A percentile compares a stretch with the other conserved stretches of the same genome.
These are phyloP conservation scores for Saturnia pavonia DNA, from an alignment of 2,888 invertebrate genomes.

Conservation along the genomic window DNA sequence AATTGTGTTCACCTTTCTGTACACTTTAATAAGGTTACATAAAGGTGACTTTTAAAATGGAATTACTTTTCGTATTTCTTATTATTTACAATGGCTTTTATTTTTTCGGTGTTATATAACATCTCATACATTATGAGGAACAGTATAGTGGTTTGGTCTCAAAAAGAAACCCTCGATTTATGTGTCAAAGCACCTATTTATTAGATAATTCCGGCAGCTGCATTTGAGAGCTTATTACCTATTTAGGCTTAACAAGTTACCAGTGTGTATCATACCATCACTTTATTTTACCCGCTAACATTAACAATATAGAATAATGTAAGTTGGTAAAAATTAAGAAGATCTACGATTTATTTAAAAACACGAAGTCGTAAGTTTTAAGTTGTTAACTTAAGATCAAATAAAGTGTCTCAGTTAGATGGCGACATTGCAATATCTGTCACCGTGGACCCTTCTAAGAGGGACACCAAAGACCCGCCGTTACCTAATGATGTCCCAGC, in stretches of 20 bases:
- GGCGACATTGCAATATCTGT: constrained; percentile 12
- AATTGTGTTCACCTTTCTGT: constrained; percentile 1
- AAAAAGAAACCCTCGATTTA: too few relatives aligned
- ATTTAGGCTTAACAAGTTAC: background rate
- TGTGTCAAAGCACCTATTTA: too few relatives aligned
- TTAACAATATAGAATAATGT: background rate
- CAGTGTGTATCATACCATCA: background rate
- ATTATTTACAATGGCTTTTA: background rate
- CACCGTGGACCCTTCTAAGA: constrained; percentile 24
- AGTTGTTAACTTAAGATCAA: background rate
- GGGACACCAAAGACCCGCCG: constrained; percentile 26
- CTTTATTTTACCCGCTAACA: too few relatives aligned
- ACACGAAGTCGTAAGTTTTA: background rate
- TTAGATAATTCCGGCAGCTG: background rate
- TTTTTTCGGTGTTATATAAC: too few relatives aligned
- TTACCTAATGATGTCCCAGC: constrained; percentile 42
- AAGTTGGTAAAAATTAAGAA: background rate
- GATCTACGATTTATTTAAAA: background rate
- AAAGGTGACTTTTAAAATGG: background rate
- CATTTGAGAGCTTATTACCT: background rate
- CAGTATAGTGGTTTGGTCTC: too few relatives aligned
- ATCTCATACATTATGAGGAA: too few relatives aligned
- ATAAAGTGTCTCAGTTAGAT: constrained; percentile 7
- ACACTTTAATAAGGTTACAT: background rate
- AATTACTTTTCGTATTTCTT: background rate